phyloP scores from a whole-genome alignment of 2,888 invertebrate genomes.

The Bibio marci region DNA sequence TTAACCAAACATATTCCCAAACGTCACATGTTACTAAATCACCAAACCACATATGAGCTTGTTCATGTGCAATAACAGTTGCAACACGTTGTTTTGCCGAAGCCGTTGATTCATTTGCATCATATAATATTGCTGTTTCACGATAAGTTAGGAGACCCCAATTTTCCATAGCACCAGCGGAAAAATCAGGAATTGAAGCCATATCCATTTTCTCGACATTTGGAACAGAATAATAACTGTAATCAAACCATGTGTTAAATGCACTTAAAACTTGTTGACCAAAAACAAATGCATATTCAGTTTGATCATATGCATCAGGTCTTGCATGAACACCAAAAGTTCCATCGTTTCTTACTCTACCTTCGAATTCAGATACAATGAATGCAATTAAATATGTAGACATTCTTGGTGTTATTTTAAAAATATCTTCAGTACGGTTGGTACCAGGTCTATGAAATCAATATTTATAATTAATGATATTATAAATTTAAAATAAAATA shows the following conservation, averaged over 20 bases:
- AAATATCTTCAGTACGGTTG: too few relatives aligned
- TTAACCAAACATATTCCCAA: constrained; percentile 43
- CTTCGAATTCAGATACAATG: constrained; percentile 49
- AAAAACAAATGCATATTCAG: constrained; percentile 45
- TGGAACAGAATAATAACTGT: constrained; percentile 34
- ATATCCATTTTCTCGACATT: constrained; percentile 60
- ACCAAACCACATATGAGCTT: constrained; percentile 50
- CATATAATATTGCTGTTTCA: constrained; percentile 50
- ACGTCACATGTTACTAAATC: constrained; percentile 35
- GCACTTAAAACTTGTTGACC: constrained; percentile 34
- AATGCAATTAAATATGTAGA: constrained; percentile 68
- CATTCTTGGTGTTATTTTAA: constrained; percentile 41
- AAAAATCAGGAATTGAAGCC: constrained; percentile 71
- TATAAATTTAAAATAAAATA: too few relatives aligned
- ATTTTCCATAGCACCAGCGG: constrained; percentile 80
- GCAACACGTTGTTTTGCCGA: constrained; percentile 42
- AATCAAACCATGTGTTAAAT: constrained; percentile 38
- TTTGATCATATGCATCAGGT: constrained; percentile 44
- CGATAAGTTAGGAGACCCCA: constrained; percentile 60
- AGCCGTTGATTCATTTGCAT: constrained; percentile 38
- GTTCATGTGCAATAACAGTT: constrained; percentile 28
- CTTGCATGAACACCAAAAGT: constrained; percentile 48
- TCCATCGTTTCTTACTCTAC: constrained; percentile 16
- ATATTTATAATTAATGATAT: too few relatives aligned
- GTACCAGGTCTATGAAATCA: too few relatives aligned